A percentile compares a stretch with the other conserved stretches of the same genome.
Conservation (phyloP, 2,888 invertebrate species). For the Deilephila elpenor region DNA sequence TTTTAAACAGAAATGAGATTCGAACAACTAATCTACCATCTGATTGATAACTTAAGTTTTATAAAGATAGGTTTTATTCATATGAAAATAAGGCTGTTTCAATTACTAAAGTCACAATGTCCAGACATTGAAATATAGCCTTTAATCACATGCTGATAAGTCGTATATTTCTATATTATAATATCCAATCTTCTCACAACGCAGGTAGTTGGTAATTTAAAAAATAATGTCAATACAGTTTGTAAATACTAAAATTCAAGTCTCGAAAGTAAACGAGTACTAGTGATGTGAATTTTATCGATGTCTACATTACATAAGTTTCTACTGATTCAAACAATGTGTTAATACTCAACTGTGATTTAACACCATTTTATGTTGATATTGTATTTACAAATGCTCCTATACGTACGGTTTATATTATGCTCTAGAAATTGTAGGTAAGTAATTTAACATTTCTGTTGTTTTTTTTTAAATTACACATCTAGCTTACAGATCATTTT, state of each 20-base stretch:
- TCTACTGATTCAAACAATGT: constrained; percentile 3
- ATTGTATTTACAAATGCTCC: neutral
- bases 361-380: constrained; percentile 48
- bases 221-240: neutral
- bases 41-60: too few relatives aligned
- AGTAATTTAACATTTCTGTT: neutral
- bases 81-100: too few relatives aligned
- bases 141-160: neutral
- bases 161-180: neutral
- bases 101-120: too few relatives aligned
- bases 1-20: too few relatives aligned
- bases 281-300: constrained; percentile 22
- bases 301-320: constrained; percentile 5
- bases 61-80: too few relatives aligned
- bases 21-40: too few relatives aligned
- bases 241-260: neutral
- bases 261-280: neutral
- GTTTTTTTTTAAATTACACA: too few relatives aligned
- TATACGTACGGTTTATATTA: neutral
- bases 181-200: neutral
- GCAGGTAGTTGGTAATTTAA: neutral
- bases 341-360: constrained; percentile 59
- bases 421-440: neutral
- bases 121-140: neutral
- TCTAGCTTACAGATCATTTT: too few relatives aligned